phyloP scores from a whole-genome alignment of 2,888 invertebrate species.

The Drosophila recens region DNA sequence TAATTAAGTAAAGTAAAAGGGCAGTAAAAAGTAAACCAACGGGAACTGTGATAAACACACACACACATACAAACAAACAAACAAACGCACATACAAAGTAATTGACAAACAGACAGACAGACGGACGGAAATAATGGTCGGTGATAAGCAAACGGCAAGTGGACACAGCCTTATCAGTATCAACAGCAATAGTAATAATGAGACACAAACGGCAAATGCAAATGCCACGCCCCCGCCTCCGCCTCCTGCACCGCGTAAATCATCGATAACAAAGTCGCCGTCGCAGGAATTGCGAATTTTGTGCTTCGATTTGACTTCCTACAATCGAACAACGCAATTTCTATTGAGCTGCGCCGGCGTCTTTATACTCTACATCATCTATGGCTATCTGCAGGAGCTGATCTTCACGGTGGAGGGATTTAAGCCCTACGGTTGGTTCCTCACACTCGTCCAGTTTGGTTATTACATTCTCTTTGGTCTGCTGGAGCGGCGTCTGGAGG shows the following conservation, averaged over 20 bases:
- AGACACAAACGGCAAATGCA: conserved; percentile 12
- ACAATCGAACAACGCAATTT: conserved; percentile 89
- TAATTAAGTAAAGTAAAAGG: background rate
- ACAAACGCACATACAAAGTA: conserved; percentile 6
- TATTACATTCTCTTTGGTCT: conserved; percentile 93
- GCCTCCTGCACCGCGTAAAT: conserved; percentile 41
- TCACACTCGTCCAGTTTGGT: conserved; percentile 96
- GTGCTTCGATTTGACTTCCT: conserved; percentile 90
- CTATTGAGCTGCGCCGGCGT: conserved; percentile 91
- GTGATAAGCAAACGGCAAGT: conserved; percentile 37
- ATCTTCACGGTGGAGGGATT: conserved; percentile 96
- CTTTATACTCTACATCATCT: conserved; percentile 94
- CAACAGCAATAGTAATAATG: conserved; percentile 22
- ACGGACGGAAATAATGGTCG: conserved; percentile 23
- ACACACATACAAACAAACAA: conserved; percentile 1
- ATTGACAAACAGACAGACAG: conserved; percentile 1
- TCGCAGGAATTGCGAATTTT: conserved; percentile 88
- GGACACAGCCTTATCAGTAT: conserved; percentile 67
- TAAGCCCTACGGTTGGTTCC: conserved; percentile 95
- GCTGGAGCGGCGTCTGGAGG: conserved; percentile 88
- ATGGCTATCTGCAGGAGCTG: conserved; percentile 96
- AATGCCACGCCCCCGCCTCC: conserved; percentile 3
- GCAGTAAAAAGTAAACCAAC: background rate
- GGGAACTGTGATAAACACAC: conserved; percentile 43
- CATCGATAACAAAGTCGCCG: conserved; percentile 37